Percentiles rank a stretch among this genome's conserved stretches.
phyloP scores from a whole-genome alignment of 2,113 vertebrate species.

The Dissostichus mawsoni region DNA sequence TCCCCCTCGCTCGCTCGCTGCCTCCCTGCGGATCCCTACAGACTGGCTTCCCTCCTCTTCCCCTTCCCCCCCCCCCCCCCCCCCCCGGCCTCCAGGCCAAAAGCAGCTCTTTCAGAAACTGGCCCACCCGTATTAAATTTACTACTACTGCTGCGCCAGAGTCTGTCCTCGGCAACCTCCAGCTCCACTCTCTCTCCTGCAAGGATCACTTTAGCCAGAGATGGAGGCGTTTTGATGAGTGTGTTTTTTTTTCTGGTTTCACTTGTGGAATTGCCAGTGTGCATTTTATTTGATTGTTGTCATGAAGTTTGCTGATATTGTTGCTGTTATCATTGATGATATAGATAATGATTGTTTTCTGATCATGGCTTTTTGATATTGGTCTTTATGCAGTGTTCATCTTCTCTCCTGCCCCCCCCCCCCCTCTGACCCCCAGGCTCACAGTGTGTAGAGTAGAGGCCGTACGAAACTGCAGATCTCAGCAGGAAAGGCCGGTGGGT shows the following conservation, averaged over 20 bases:
- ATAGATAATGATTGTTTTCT: constrained; percentile 63
- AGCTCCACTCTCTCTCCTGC: constrained; percentile 66
- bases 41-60: constrained; percentile 58
- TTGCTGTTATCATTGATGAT: constrained; percentile 77
- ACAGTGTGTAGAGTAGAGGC: constrained; percentile 51
- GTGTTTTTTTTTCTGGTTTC: constrained; percentile 42
- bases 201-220: constrained; percentile 84
- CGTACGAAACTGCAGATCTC: constrained; percentile 32
- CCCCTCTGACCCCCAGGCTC: constrained; percentile 54
- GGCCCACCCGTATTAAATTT: constrained; percentile 74
- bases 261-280: constrained; percentile 76
- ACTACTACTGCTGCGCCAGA: constrained; percentile 82
- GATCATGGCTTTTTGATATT: constrained; percentile 63
- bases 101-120: constrained; percentile 80
- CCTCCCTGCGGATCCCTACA: constrained; percentile 59
- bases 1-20: constrained; percentile 20
- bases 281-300: constrained; percentile 65
- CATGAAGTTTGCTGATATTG: constrained; percentile 74
- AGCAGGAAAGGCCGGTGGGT: neutral
- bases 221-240: constrained; percentile 66
- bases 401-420: constrained; percentile 67
- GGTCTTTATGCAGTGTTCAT: constrained; percentile 76
- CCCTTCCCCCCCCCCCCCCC: constrained; percentile 5
- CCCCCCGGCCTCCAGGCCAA: constrained; percentile 53
- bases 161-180: constrained; percentile 78